These are phyloP conservation scores for Patella pellucida DNA, from an alignment of 2,888 invertebrate species.

Conservation along the genomic window DNA sequence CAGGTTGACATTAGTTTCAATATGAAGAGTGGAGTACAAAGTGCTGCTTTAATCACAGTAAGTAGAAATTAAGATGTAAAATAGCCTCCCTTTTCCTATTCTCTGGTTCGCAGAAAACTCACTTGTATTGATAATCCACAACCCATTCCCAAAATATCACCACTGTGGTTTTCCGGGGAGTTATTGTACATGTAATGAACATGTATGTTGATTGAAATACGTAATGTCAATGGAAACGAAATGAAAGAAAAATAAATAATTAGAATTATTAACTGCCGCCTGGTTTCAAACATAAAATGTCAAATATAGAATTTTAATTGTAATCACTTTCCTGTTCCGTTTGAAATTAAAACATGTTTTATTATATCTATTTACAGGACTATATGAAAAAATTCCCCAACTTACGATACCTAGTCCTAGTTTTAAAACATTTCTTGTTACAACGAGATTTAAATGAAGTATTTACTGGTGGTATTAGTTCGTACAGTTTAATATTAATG, in stretches of 20 bases:
- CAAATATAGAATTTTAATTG: neutral
- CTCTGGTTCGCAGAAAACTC: no score
- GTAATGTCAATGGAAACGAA: no score
- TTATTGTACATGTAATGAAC: no score
- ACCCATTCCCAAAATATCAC: no score
- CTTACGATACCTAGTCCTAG: conserved; percentile 93
- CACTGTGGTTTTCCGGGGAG: no score
- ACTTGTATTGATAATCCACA: no score
- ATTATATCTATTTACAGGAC: conserved; percentile 72
- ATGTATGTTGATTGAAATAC: no score
- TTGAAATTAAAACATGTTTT: neutral
- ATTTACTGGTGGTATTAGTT: conserved; percentile 99
- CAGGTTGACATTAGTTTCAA: conserved; percentile 99
- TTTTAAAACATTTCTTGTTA: conserved; percentile 97
- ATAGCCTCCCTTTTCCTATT: no score
- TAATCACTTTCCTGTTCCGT: neutral
- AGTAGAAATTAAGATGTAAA: conserved; percentile 26
- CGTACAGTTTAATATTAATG: conserved; percentile 98
- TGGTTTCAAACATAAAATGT: neutral
- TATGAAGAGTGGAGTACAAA: conserved; percentile 92
- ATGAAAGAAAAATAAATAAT: no score
- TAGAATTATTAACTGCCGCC: no score
- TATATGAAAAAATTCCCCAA: conserved; percentile 91
- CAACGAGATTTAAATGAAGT: conserved; percentile 99
- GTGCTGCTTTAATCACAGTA: conserved; percentile 91